Percentiles rank a stretch among this genome's conserved stretches.
phyloP scores from a whole-genome alignment of 2,888 invertebrate genomes.

The Leptinotarsa tumamoca region DNA sequence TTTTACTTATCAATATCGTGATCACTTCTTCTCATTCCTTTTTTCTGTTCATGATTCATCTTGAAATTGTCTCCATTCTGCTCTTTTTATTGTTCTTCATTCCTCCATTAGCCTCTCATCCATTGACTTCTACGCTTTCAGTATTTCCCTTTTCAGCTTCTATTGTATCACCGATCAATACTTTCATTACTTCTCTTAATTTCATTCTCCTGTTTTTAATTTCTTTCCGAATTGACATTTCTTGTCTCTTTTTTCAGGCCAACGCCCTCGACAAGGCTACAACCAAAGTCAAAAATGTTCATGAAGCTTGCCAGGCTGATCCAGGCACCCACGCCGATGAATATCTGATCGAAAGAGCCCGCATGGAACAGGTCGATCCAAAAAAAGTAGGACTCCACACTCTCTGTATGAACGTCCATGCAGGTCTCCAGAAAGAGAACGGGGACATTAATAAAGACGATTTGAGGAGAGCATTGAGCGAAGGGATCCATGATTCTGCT shows the following conservation, averaged over 20 bases:
- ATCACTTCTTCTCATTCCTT: too few relatives aligned
- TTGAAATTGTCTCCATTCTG: too few relatives aligned
- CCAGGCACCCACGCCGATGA: conserved; percentile 1
- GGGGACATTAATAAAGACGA: neutral
- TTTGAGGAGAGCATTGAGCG: conserved; percentile 9
- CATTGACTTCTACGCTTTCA: too few relatives aligned
- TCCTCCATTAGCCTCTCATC: too few relatives aligned
- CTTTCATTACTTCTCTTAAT: neutral
- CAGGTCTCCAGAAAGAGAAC: neutral
- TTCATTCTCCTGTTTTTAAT: neutral
- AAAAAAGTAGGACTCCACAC: neutral
- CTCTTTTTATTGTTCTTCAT: too few relatives aligned
- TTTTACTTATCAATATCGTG: too few relatives aligned
- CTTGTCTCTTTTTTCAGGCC: neutral
- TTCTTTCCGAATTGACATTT: neutral
- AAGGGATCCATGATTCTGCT: neutral
- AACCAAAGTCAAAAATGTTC: conserved; percentile 7
- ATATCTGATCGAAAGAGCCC: conserved; percentile 9
- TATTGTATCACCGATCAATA: too few relatives aligned
- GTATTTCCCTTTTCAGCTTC: too few relatives aligned
- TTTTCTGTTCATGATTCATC: too few relatives aligned
- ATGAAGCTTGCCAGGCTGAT: conserved; percentile 17
- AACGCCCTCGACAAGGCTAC: neutral
- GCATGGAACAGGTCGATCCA: neutral
- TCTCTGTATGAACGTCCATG: neutral